These are phyloP conservation scores for Paraescarpia echinospica DNA, from an alignment of 1,140 invertebrate species.

Conservation along the genomic window DNA sequence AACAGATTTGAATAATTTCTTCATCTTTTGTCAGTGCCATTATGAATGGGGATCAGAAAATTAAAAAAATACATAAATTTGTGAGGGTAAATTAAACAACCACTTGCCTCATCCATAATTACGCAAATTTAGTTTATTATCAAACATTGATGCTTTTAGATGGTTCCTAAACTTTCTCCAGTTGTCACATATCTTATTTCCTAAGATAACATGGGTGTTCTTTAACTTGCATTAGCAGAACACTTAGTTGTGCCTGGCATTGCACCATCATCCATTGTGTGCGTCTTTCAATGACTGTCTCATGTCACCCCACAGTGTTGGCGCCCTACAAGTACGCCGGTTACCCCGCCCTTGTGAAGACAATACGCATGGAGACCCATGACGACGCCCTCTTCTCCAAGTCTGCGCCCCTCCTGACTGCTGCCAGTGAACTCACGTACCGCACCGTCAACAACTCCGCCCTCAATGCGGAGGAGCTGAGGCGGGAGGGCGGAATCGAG, in stretches of 20 bases:
- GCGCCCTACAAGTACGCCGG: conserved; percentile 98
- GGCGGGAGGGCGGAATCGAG: conserved; percentile 89
- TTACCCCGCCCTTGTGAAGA: conserved; percentile 96
- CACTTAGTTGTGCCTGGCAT: neutral
- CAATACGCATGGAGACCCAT: conserved; percentile 88
- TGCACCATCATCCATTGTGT: neutral
- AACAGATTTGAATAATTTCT: too few relatives aligned
- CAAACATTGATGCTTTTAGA: too few relatives aligned
- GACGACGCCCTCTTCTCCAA: conserved; percentile 90
- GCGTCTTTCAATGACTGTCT: neutral
- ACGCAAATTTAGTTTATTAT: too few relatives aligned
- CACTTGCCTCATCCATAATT: too few relatives aligned
- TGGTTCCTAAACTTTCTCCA: too few relatives aligned
- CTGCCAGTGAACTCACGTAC: conserved; percentile 92
- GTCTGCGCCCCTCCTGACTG: conserved; percentile 79
- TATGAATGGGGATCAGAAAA: too few relatives aligned
- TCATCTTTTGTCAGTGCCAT: too few relatives aligned
- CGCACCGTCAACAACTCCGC: conserved; percentile 96
- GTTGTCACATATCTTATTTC: neutral
- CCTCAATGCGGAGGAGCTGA: conserved; percentile 94
- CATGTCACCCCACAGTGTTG: conserved; percentile 67
- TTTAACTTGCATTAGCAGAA: too few relatives aligned
- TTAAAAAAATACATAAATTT: too few relatives aligned
- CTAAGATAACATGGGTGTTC: too few relatives aligned
- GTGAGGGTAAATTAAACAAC: too few relatives aligned